phyloP scores from a whole-genome alignment of 2,888 invertebrate genomes.

The Petrophora chlorosata region DNA sequence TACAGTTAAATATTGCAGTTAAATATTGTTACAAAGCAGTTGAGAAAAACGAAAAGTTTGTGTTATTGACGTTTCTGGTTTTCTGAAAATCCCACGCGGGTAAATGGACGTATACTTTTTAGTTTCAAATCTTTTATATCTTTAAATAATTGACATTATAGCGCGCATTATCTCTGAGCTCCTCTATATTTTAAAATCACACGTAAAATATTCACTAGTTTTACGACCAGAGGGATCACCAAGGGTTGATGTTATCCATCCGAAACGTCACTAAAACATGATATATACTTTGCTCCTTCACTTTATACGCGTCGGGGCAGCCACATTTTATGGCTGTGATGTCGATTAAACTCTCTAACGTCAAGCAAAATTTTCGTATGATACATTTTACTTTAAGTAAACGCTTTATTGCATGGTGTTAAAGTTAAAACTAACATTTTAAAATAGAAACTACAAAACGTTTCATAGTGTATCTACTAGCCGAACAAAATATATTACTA shows the following conservation, averaged over 20 bases:
- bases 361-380: constrained; percentile 21
- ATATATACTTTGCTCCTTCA: constrained; percentile 25
- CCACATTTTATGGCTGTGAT: constrained; percentile 26
- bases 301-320: constrained; percentile 23
- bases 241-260: constrained; percentile 18
- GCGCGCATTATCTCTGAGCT: too few species aligned
- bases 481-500: too few species aligned
- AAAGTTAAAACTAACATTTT: not conserved
- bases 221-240: constrained; percentile 21
- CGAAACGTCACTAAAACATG: constrained; percentile 17
- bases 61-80: too few species aligned
- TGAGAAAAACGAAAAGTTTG: too few species aligned
- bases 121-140: too few species aligned
- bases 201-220: constrained; percentile 12
- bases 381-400: constrained; percentile 14
- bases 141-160: too few species aligned
- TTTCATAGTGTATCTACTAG: too few species aligned
- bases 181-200: constrained; percentile 18
- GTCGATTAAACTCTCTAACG: constrained; percentile 24
- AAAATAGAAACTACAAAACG: not conserved
- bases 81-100: too few species aligned
- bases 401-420: constrained; percentile 3
- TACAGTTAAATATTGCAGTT: too few species aligned
- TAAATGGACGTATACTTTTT: too few species aligned
- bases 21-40: too few species aligned